Evolutionary conservation across 2,888 invertebrate genomes (phyloP).

Genomic region (Biston stratarius): DNA sequence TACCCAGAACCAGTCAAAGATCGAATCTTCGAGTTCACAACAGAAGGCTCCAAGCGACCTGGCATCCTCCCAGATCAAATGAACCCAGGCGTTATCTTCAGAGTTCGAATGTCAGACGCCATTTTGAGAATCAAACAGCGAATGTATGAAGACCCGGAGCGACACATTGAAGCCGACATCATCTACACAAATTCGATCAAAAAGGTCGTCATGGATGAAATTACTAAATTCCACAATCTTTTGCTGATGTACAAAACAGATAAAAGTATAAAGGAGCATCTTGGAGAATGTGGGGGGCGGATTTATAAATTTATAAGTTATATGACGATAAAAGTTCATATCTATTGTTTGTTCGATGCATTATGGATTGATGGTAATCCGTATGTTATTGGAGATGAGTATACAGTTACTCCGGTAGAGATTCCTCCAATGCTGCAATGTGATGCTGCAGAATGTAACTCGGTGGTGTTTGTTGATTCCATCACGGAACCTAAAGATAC

Average conservation of each 20-base stretch:
- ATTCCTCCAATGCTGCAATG: constrained; percentile 79
- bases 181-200: constrained; percentile 81
- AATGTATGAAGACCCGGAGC: constrained; percentile 80
- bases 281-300: constrained; percentile 78
- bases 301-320: constrained; percentile 82
- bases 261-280: constrained; percentile 78
- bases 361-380: constrained; percentile 82
- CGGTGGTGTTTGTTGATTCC: constrained; percentile 78
- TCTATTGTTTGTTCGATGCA: constrained; percentile 79
- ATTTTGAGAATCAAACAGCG: constrained; percentile 78
- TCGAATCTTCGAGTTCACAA: constrained; percentile 70
- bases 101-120: constrained; percentile 81
- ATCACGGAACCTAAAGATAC: constrained; percentile 79
- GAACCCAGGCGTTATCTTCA: constrained; percentile 80
- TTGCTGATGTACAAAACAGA: constrained; percentile 80
- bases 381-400: constrained; percentile 81
- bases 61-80: constrained; percentile 77
- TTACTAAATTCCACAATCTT: constrained; percentile 79
- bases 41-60: constrained; percentile 66
- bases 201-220: constrained; percentile 80
- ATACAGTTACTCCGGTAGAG: constrained; percentile 79
- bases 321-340: constrained; percentile 81
- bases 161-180: constrained; percentile 80
- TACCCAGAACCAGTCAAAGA: constrained; percentile 81
- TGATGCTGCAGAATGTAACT: constrained; percentile 79